Percentiles rank a stretch among this genome's conserved stretches.
These are phyloP conservation scores for Pseudopleuronectes americanus DNA, from an alignment of 2,797 vertebrate genomes.

Conservation along the genomic window DNA sequence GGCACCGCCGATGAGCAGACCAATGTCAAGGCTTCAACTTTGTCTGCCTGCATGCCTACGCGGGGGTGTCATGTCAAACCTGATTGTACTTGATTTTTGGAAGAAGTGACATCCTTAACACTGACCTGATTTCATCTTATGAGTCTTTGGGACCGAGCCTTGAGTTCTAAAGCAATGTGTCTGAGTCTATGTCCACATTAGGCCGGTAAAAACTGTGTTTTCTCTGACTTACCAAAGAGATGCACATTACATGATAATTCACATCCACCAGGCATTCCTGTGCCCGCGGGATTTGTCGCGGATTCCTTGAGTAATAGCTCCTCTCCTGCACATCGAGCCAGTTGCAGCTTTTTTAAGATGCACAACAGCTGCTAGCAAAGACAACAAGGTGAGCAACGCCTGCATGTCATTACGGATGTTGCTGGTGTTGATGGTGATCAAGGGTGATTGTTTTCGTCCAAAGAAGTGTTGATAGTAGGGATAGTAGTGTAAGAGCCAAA, in stretches of 20 bases:
- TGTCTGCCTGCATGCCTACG: too few relatives aligned
- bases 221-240: not conserved
- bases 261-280: not conserved
- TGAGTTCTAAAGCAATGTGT: not conserved
- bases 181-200: not conserved
- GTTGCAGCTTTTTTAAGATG: not conserved
- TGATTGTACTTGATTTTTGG: too few relatives aligned
- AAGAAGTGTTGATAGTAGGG: too few relatives aligned
- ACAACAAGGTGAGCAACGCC: too few relatives aligned
- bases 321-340: not conserved
- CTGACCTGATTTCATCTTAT: not conserved
- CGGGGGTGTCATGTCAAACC: too few relatives aligned
- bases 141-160: not conserved
- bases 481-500: not conserved
- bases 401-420: too few relatives aligned
- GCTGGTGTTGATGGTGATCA: too few relatives aligned
- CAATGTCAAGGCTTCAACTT: too few relatives aligned
- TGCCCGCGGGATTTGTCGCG: not conserved
- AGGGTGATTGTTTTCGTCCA: too few relatives aligned
- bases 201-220: not conserved
- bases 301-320: not conserved
- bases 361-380: not conserved
- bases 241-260: not conserved
- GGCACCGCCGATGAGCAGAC: too few relatives aligned
- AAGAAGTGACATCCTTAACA: not conserved